phyloP scores from a whole-genome alignment of 2,113 vertebrate genomes.

The Leuciscus idus region DNA sequence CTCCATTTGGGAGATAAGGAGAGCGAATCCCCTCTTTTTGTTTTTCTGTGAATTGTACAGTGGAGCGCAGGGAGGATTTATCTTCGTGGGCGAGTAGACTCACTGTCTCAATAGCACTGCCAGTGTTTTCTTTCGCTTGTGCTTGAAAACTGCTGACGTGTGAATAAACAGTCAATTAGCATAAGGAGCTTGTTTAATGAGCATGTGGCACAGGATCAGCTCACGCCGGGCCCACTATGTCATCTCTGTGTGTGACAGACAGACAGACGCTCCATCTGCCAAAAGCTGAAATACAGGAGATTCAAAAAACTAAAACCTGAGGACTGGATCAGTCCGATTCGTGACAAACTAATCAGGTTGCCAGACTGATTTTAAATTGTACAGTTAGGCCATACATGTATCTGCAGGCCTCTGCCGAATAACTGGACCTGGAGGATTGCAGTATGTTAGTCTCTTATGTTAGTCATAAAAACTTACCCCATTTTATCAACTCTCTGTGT shows the following conservation, averaged over 20 bases:
- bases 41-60: slow-evolving; percentile 45
- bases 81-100: slow-evolving; percentile 20
- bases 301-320: neutral
- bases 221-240: slow-evolving; percentile 36
- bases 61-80: slow-evolving; percentile 12
- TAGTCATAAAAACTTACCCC: slow-evolving; percentile 68
- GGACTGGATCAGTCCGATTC: neutral
- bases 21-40: neutral
- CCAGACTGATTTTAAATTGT: neutral
- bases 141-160: slow-evolving; percentile 59
- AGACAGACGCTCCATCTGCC: slow-evolving; percentile 26
- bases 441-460: slow-evolving; percentile 35
- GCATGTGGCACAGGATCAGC: slow-evolving; percentile 52
- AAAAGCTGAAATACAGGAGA: neutral
- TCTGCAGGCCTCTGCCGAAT: slow-evolving; percentile 55
- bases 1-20: slow-evolving; percentile 38
- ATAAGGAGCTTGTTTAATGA: slow-evolving; percentile 55
- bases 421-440: slow-evolving; percentile 41
- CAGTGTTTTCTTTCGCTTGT: slow-evolving; percentile 37
- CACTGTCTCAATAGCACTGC: neutral
- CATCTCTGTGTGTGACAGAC: slow-evolving; percentile 39
- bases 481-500: slow-evolving; percentile 68
- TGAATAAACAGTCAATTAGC: slow-evolving; percentile 65
- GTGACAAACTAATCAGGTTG: neutral
- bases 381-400: neutral